Conservation (phyloP, 1,140 invertebrate genomes). For the Tetramorium alpestre region DNA sequence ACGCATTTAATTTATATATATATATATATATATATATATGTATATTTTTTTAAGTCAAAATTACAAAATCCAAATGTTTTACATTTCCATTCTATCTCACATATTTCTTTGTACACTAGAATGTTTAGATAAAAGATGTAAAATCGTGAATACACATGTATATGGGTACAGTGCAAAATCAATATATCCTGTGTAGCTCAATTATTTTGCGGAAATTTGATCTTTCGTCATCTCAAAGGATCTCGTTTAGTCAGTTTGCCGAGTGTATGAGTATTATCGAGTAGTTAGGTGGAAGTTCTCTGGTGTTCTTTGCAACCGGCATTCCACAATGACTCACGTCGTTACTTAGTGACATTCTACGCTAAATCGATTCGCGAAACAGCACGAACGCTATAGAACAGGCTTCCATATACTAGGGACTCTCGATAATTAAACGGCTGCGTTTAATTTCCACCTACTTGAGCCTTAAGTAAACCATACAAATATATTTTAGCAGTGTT, state of each 20-base stretch:
- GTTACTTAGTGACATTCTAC: conserved; percentile 60
- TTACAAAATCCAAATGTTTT: not conserved
- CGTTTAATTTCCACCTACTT: conserved; percentile 51
- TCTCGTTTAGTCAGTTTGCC: conserved; percentile 41
- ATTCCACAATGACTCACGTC: conserved; percentile 58
- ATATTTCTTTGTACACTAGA: not conserved
- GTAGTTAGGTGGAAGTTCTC: conserved; percentile 44
- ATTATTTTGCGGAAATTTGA: conserved; percentile 48
- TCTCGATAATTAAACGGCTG: conserved; percentile 57
- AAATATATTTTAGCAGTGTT: not conserved
- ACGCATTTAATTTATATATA: not conserved
- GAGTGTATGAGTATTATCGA: conserved; percentile 53
- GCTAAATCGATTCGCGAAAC: conserved; percentile 60
- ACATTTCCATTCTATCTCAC: not conserved
- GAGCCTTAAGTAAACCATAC: conserved; percentile 29
- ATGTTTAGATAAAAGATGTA: not conserved
- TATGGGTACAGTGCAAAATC: not conserved
- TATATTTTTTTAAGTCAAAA: not conserved
- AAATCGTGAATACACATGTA: not conserved
- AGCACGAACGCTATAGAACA: conserved; percentile 35
- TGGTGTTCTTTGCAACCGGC: conserved; percentile 53
- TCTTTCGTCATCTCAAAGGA: conserved; percentile 47
- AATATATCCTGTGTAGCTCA: not conserved
- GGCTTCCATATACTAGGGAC: conserved; percentile 11
- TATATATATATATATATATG: not conserved